phyloP scores from a whole-genome alignment of 1,140 invertebrate genomes.

The Cataglyphis hispanica region DNA sequence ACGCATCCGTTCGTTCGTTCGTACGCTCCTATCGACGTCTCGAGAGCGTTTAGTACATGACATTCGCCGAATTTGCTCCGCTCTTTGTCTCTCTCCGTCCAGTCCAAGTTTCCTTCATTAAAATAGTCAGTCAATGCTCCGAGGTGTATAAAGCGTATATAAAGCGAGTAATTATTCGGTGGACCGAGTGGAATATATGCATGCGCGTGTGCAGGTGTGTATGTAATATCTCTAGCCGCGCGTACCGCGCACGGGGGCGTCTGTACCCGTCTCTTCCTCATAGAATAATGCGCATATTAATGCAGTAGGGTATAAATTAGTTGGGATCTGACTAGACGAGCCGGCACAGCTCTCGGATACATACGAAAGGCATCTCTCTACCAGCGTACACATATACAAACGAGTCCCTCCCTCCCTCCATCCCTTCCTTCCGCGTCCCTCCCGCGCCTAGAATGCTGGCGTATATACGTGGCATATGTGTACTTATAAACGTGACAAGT shows the following conservation, averaged over 20 bases:
- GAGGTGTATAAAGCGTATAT: conserved; percentile 63
- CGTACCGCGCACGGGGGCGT: conserved; percentile 27
- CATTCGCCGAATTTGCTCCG: background rate
- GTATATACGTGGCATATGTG: conserved; percentile 55
- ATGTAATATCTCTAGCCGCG: conserved; percentile 33
- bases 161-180: conserved; percentile 68
- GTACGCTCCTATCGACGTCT: conserved; percentile 39
- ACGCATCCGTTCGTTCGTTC: conserved; percentile 17
- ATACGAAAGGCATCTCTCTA: conserved; percentile 54
- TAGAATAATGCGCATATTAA: conserved; percentile 71
- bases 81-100: background rate
- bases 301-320: conserved; percentile 70
- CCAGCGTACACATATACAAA: background rate
- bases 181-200: conserved; percentile 56
- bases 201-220: conserved; percentile 15
- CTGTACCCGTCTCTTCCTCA: conserved; percentile 54
- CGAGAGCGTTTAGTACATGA: conserved; percentile 29
- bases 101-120: conserved; percentile 56
- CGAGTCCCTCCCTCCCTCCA: background rate
- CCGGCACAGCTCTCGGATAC: conserved; percentile 16
- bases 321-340: conserved; percentile 66
- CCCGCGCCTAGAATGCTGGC: background rate
- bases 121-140: conserved; percentile 62
- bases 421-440: background rate
- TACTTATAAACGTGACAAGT: conserved; percentile 74